Evolutionary conservation across 2,888 invertebrate genomes (phyloP).

Genomic region (Terebella lapidaria): DNA sequence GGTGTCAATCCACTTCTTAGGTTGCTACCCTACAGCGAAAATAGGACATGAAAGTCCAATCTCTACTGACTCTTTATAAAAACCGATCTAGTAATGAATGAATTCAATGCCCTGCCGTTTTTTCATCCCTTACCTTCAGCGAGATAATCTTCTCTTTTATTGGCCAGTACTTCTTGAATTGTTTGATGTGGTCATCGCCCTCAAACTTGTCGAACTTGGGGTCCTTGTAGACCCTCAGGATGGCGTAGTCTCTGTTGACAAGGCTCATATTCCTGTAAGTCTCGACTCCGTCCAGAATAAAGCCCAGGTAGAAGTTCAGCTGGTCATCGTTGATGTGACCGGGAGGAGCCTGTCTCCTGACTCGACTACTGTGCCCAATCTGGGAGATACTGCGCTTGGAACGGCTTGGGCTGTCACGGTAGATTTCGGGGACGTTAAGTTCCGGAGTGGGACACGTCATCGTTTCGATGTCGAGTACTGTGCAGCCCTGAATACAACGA

Average conservation of each 20-base stretch:
- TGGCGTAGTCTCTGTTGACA: not conserved
- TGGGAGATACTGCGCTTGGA: not conserved
- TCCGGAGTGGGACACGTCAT: constrained; percentile 20
- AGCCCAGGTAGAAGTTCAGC: constrained; percentile 20
- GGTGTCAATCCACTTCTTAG: too few species aligned
- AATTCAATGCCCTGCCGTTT: too few species aligned
- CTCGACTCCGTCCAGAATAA: constrained; percentile 17
- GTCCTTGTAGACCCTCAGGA: not conserved
- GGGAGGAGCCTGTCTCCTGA: not conserved
- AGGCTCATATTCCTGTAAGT: constrained; percentile 15
- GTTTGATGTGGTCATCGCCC: not conserved
- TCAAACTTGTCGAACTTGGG: not conserved
- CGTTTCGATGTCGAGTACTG: not conserved
- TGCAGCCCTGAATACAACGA: constrained; percentile 15
- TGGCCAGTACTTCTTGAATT: constrained; percentile 1
- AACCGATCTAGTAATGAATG: too few species aligned
- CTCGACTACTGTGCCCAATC: not conserved
- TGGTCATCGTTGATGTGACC: constrained; percentile 7
- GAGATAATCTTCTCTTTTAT: not conserved
- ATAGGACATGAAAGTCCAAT: too few species aligned
- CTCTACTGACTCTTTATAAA: too few species aligned
- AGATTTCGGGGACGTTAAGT: constrained; percentile 6
- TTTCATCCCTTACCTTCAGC: not conserved
- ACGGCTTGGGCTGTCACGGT: not conserved
- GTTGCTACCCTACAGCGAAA: too few species aligned